phyloP scores from a whole-genome alignment of 2,113 vertebrate species.

The Danionella cerebrum region DNA sequence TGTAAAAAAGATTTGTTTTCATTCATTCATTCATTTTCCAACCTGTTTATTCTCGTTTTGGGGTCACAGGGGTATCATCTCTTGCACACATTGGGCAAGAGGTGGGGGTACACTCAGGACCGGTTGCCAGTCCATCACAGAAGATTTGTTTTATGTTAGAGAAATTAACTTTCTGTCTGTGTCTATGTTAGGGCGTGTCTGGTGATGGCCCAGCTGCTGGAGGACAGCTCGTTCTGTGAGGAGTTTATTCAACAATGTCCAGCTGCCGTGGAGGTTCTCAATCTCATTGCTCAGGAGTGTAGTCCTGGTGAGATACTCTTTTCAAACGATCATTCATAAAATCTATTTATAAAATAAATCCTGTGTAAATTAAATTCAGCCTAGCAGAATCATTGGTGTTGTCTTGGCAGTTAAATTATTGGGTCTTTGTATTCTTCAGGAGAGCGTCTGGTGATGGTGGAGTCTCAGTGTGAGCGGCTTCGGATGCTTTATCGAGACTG shows the following conservation, averaged over 20 bases:
- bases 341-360: too few relatives aligned
- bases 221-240: slow-evolving; percentile 98
- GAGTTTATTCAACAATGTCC: slow-evolving; percentile 98
- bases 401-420: too few relatives aligned
- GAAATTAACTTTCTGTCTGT: neutral
- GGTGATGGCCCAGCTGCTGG: slow-evolving; percentile 97
- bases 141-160: neutral
- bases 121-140: too few relatives aligned
- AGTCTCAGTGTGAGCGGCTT: slow-evolving; percentile 90
- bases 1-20: too few relatives aligned
- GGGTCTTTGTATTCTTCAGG: slow-evolving; percentile 57
- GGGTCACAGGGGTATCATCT: too few relatives aligned
- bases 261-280: slow-evolving; percentile 93
- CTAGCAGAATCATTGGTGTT: too few relatives aligned
- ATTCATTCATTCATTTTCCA: too few relatives aligned
- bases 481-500: slow-evolving; percentile 95
- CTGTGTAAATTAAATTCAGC: too few relatives aligned
- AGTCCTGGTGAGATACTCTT: slow-evolving; percentile 69
- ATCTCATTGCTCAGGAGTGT: slow-evolving; percentile 94
- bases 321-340: too few relatives aligned
- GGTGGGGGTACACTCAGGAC: too few relatives aligned
- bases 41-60: too few relatives aligned
- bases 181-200: slow-evolving; percentile 78
- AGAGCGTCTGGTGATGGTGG: slow-evolving; percentile 85
- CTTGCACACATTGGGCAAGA: too few relatives aligned